Conservation (phyloP, 1,140 invertebrate species). For the Cyclargus thomasi region DNA sequence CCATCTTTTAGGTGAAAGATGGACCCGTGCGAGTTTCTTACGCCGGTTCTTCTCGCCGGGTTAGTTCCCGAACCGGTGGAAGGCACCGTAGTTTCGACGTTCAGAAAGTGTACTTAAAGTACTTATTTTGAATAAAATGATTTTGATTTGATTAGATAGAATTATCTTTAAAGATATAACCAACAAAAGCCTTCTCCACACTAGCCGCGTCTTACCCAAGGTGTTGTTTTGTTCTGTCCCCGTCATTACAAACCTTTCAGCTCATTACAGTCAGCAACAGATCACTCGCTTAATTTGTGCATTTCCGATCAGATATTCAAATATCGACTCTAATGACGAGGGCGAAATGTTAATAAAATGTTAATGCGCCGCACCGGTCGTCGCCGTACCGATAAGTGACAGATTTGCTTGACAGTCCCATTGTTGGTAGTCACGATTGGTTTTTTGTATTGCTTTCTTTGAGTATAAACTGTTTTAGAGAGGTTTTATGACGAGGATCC, state of each 20-base stretch:
- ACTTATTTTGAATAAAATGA: too few relatives aligned
- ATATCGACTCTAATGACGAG: slow-evolving; percentile 69
- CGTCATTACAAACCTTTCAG: slow-evolving; percentile 70
- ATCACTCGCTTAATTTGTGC: slow-evolving; percentile 73
- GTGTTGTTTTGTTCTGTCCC: slow-evolving; percentile 68
- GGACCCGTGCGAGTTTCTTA: too few relatives aligned
- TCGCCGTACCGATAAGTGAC: slow-evolving; percentile 61
- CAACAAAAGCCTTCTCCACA: slow-evolving; percentile 34
- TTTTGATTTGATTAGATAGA: too few relatives aligned
- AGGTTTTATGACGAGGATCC: slow-evolving; percentile 16
- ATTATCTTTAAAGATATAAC: too few relatives aligned
- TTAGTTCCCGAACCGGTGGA: too few relatives aligned
- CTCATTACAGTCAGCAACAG: slow-evolving; percentile 66
- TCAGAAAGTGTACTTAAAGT: too few relatives aligned
- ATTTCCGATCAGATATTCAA: slow-evolving; percentile 74
- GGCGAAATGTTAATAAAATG: slow-evolving; percentile 74
- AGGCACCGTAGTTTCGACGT: too few relatives aligned
- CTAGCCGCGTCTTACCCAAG: slow-evolving; percentile 48
- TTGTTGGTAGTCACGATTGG: slow-evolving; percentile 66
- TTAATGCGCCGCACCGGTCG: slow-evolving; percentile 65
- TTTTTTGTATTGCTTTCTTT: slow-evolving; percentile 56
- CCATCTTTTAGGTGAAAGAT: too few relatives aligned
- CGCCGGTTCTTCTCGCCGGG: too few relatives aligned
- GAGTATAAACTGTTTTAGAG: slow-evolving; percentile 21
- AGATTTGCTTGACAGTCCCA: slow-evolving; percentile 69